phyloP scores from a whole-genome alignment of 2,888 invertebrate species.

The Tuberolachnus salignus region DNA sequence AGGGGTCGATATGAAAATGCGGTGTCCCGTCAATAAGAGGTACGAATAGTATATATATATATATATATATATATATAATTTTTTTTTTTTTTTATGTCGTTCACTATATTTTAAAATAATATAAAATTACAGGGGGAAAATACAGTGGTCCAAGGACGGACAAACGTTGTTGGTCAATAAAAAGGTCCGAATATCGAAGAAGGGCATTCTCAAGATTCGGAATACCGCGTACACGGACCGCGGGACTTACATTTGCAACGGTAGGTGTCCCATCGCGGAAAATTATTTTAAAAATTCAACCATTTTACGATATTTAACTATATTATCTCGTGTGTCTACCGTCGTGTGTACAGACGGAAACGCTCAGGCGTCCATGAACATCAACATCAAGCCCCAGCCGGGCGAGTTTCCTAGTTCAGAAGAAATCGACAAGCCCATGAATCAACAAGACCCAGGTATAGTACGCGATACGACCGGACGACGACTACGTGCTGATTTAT shows the following conservation, averaged over 20 bases:
- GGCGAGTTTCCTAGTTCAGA: constrained; percentile 81
- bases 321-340: neutral
- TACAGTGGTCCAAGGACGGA: constrained; percentile 88
- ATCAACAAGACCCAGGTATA: constrained; percentile 62
- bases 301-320: neutral
- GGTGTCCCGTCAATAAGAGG: constrained; percentile 84
- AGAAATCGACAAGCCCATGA: constrained; percentile 70
- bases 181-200: constrained; percentile 86
- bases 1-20: constrained; percentile 90
- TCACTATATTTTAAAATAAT: too few species aligned
- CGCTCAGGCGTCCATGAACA: constrained; percentile 78
- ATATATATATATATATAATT: too few species aligned
- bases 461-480: neutral
- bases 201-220: constrained; percentile 86
- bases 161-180: constrained; percentile 70
- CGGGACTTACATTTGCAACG: constrained; percentile 85
- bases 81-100: too few species aligned
- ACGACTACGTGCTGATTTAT: neutral
- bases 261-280: constrained; percentile 62
- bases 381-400: constrained; percentile 80
- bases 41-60: constrained; percentile 60
- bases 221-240: constrained; percentile 81
- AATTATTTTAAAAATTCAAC: neutral
- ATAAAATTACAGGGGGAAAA: constrained; percentile 66
- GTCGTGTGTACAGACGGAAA: constrained; percentile 68